phyloP scores from a whole-genome alignment of 2,113 vertebrate genomes.

The Calypte anna region DNA sequence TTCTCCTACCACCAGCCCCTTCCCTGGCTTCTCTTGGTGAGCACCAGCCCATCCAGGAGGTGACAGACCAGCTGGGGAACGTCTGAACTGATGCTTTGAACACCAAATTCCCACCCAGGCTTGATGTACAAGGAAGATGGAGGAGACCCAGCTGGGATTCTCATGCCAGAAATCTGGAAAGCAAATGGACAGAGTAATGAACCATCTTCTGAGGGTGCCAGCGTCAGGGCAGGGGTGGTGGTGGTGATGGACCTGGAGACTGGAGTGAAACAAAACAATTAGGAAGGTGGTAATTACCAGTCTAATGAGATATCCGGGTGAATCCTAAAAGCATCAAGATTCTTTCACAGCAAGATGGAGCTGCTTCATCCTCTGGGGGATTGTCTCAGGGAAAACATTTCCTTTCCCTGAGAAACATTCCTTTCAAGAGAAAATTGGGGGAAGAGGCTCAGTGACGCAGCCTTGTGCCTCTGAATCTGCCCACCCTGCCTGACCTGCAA shows the following conservation, averaged over 20 bases:
- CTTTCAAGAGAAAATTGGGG: neutral
- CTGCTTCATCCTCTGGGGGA: neutral
- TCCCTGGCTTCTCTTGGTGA: fast-evolving
- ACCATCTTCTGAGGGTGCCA: constrained; percentile 25
- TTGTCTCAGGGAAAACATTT: neutral
- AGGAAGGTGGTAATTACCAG: constrained; percentile 46
- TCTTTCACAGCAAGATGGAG: neutral
- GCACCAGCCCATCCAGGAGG: fast-evolving
- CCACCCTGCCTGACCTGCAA: neutral
- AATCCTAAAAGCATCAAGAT: constrained; percentile 49
- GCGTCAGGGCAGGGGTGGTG: neutral
- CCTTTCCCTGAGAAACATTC: neutral
- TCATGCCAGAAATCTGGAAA: fast-evolving
- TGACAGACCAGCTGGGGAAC: fast-evolving
- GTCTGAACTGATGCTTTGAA: fast-evolving
- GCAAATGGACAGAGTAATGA: neutral
- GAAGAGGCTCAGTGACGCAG: neutral
- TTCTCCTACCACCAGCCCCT: neutral
- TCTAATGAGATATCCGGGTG: constrained; percentile 7
- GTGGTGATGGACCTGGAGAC: neutral
- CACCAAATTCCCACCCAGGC: neutral
- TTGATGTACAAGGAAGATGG: neutral
- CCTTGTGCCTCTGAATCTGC: neutral
- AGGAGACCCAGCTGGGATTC: fast-evolving
- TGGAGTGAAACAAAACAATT: constrained; percentile 13